Conservation (phyloP, 2,113 vertebrate species). For the Rhynchopsitta pachyrhyncha region DNA sequence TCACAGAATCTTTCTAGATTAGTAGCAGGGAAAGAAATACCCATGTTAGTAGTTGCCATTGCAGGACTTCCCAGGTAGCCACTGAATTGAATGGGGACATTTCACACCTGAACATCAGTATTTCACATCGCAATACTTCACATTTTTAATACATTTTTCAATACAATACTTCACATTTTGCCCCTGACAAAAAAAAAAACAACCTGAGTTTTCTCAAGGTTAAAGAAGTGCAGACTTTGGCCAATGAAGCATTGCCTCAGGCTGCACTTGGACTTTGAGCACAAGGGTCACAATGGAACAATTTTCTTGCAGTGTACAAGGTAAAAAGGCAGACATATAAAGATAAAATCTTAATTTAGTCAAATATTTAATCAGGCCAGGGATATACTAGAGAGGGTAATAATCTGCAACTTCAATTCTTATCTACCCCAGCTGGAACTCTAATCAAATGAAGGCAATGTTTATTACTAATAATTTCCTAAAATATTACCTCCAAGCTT, state of each 20-base stretch:
- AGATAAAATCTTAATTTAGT: conserved; percentile 41
- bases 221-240: not conserved
- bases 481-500: not conserved
- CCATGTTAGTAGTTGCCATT: not conserved
- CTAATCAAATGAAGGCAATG: not conserved
- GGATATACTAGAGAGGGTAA: not conserved
- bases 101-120: not conserved
- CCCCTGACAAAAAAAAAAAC: not conserved
- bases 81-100: not conserved
- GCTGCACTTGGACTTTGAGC: not conserved
- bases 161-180: not conserved
- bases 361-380: not conserved
- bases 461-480: not conserved
- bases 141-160: not conserved
- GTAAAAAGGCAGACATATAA: not conserved
- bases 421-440: not conserved
- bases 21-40: not conserved
- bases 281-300: not conserved
- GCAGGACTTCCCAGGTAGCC: not conserved
- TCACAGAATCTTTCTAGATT: not conserved
- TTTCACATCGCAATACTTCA: not conserved
- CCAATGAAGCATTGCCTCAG: not conserved
- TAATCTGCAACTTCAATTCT: not conserved
- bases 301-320: not conserved
- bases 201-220: not conserved